These are phyloP conservation scores for Sebastolobus alascanus DNA, from an alignment of 2,797 vertebrate genomes.

Conservation along the genomic window DNA sequence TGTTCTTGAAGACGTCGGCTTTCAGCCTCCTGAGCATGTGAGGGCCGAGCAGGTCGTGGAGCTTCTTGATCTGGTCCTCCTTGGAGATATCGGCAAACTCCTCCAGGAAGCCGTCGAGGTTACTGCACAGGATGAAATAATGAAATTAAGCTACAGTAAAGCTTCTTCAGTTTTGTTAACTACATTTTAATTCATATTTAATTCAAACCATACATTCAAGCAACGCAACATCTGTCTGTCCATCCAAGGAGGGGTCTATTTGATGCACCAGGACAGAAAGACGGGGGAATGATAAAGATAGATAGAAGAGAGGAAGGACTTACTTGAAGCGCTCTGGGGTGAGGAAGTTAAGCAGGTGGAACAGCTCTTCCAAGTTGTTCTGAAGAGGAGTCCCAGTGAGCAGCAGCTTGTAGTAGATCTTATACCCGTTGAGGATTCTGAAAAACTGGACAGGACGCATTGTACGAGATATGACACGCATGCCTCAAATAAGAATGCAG, in stretches of 20 bases:
- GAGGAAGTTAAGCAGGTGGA: conserved; percentile 98
- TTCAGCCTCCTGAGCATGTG: conserved; percentile 98
- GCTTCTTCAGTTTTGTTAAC: background rate
- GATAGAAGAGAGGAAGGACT: conserved; percentile 52
- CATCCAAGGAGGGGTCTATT: background rate
- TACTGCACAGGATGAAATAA: conserved; percentile 80
- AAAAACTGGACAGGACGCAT: conserved; percentile 89
- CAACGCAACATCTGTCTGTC: background rate
- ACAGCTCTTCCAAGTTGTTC: conserved; percentile 98
- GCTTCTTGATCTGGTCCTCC: conserved; percentile 99
- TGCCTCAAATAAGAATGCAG: background rate
- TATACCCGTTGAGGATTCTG: conserved; percentile 97
- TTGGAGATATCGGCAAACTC: conserved; percentile 99
- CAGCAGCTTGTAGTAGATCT: conserved; percentile 98
- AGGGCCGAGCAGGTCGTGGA: conserved; percentile 95
- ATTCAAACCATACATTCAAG: background rate
- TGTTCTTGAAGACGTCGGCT: conserved; percentile 98
- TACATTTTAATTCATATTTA: background rate
- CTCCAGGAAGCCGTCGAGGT: conserved; percentile 98
- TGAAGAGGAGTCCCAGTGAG: conserved; percentile 98
- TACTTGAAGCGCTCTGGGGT: conserved; percentile 98
- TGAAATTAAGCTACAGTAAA: fast-evolving
- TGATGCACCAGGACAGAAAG: background rate
- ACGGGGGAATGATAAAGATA: background rate
- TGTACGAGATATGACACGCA: background rate